Evolutionary conservation across 2,797 vertebrate genomes (phyloP), one percentile per base, ranked within the genome.

Genomic region (Acrocephalus scirpaceus): DNA sequence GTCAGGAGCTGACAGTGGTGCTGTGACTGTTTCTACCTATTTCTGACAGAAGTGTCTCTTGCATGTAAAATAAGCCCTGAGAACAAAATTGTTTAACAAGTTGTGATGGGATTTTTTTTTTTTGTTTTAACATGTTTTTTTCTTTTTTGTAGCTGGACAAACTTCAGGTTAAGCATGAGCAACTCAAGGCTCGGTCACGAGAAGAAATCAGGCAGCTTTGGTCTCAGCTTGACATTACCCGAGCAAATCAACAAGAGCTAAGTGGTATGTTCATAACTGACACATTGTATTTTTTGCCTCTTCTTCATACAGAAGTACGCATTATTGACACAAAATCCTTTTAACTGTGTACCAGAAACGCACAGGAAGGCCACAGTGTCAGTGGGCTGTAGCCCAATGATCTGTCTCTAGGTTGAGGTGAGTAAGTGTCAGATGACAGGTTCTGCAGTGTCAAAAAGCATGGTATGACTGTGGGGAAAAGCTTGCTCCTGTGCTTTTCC

Each of bases 151-250:
- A 99, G 99, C 94, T 99, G 95, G 95, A 98, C 60, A 92, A 74
- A 54, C 97, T 99, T 53, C 98, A 98, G 48, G 90, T 97, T 2
- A 96, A 96, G 45, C 98, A 98, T 38, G 96, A 96, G 23, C 96
- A 97, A 4, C 93, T 99, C 27, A 98, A 98, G 96, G 89, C 96
- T 77, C 98, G 51, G 77, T 99, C 98, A 0, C 98, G 98, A 87
- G 96, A 98, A 91, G 99, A 99, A 97, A 96, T 98, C 40, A 79
- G 95, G 67, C 97, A 98, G 44, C 97, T 99, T 65, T 99, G 99
- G 99, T 97, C 98, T 79, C 99, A 99, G 95, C 96, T 99, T 29
- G 98, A 98, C 61, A 98, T 95, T 74, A 97, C 98, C 75, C 98
- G 98, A 94, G 87, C 98, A 16, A 98, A 97, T 96, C 98, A 98